phyloP scores from a whole-genome alignment of 2,888 invertebrate species.

The Lamellibrachia columna region DNA sequence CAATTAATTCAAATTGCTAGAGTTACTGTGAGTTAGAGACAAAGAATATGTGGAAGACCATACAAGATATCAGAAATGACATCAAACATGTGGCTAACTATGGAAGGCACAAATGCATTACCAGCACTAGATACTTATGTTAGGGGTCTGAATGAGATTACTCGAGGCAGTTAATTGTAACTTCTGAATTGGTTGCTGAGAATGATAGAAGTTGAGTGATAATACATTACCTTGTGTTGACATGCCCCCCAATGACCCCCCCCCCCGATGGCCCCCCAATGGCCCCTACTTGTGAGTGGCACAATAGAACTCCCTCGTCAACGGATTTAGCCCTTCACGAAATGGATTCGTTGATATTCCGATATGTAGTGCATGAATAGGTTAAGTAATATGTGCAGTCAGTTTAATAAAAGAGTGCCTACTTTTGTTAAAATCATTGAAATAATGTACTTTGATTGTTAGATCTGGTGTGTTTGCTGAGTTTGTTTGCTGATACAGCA shows the following conservation, averaged over 20 bases:
- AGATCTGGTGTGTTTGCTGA: too few species aligned
- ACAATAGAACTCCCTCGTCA: not conserved
- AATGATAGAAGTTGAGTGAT: not conserved
- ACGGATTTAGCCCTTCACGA: not conserved
- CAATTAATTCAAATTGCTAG: too few species aligned
- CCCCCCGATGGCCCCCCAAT: not conserved
- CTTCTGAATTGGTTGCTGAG: not conserved
- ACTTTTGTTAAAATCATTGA: too few species aligned
- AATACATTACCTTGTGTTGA: not conserved
- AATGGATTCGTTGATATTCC: not conserved
- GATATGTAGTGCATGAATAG: not conserved
- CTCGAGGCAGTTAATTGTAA: not conserved
- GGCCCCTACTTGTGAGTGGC: not conserved
- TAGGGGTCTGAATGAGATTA: not conserved
- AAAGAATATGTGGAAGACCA: too few species aligned
- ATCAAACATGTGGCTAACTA: not conserved
- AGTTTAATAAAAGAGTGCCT: too few species aligned
- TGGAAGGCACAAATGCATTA: not conserved
- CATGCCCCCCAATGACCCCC: not conserved
- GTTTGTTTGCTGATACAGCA: too few species aligned
- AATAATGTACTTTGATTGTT: too few species aligned
- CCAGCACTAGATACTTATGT: not conserved
- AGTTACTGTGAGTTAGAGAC: too few species aligned
- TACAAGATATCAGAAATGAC: not conserved
- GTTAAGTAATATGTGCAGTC: not conserved